Evolutionary conservation across 2,888 invertebrate species (phyloP).

Genomic region (Hemistola chrysoprasaria): DNA sequence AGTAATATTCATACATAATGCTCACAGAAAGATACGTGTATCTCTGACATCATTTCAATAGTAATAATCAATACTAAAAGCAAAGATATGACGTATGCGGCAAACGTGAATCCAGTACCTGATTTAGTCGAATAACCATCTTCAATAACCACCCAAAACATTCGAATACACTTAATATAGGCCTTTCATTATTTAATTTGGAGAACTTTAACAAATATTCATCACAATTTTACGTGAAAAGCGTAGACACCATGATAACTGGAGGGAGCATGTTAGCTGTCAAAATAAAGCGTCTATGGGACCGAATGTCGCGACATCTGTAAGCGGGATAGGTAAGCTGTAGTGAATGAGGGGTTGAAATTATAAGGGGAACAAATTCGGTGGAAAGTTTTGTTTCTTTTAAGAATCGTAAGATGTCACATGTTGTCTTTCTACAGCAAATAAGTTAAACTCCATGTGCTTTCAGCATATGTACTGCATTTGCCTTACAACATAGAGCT

Average conservation of each 20-base stretch:
- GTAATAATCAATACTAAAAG: conserved; percentile 52
- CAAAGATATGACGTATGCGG: conserved; percentile 30
- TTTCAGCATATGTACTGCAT: too few relatives aligned
- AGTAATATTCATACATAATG: conserved; percentile 1
- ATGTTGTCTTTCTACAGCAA: not conserved
- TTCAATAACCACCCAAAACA: conserved; percentile 12
- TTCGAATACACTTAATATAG: conserved; percentile 13
- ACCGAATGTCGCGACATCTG: conserved; percentile 32
- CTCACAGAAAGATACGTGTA: conserved; percentile 11
- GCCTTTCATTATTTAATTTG: conserved; percentile 18
- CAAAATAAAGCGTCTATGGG: conserved; percentile 26
- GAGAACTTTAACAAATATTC: conserved; percentile 9
- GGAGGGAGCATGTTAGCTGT: conserved; percentile 35
- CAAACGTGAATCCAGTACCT: conserved; percentile 23
- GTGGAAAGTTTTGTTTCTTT: conserved; percentile 15
- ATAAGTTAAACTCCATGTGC: too few relatives aligned
- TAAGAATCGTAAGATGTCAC: conserved; percentile 29
- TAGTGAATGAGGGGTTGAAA: not conserved
- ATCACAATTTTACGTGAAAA: conserved; percentile 7
- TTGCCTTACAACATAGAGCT: too few relatives aligned
- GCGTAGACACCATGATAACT: conserved; percentile 15
- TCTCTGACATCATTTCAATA: conserved; percentile 34
- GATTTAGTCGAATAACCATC: conserved; percentile 17
- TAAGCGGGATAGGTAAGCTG: conserved; percentile 21
- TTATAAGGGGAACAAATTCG: conserved; percentile 6